A percentile compares a stretch with the other conserved stretches of the same genome.
These are phyloP conservation scores for Drosophila koepferae DNA, from an alignment of 2,888 invertebrate species.

Conservation along the genomic window DNA sequence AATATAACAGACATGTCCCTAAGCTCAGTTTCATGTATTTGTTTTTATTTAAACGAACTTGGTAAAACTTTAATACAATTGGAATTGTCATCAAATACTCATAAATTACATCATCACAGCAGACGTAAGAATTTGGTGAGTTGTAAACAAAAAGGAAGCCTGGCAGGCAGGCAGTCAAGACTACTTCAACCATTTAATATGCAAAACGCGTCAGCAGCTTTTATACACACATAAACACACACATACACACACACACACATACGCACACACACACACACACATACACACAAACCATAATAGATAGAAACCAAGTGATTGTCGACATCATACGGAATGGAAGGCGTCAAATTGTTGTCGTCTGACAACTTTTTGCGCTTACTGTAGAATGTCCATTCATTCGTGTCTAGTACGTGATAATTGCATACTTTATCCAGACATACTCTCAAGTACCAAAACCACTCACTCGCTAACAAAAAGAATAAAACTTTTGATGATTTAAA, in stretches of 20 bases:
- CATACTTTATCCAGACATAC: constrained; percentile 28
- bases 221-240: constrained; percentile 15
- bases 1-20: constrained; percentile 7
- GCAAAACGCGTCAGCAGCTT: constrained; percentile 54
- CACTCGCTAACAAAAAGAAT: background rate
- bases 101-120: constrained; percentile 70
- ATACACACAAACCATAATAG: constrained; percentile 13
- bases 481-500: constrained; percentile 23
- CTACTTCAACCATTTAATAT: constrained; percentile 56
- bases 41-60: constrained; percentile 5
- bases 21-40: constrained; percentile 6
- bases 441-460: constrained; percentile 15
- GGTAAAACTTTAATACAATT: constrained; percentile 28
- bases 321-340: constrained; percentile 42
- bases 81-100: constrained; percentile 54
- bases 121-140: constrained; percentile 3
- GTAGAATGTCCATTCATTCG: constrained; percentile 44
- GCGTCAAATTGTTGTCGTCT: constrained; percentile 65
- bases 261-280: constrained; percentile 14
- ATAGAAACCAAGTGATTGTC: constrained; percentile 45
- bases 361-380: constrained; percentile 52
- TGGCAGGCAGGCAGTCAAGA: background rate
- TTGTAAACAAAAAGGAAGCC: constrained; percentile 34
- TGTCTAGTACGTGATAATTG: constrained; percentile 77
- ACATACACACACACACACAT: constrained; percentile 12